Conservation (phyloP, 2,888 invertebrate genomes). For the Dicranocentrus wangi region DNA sequence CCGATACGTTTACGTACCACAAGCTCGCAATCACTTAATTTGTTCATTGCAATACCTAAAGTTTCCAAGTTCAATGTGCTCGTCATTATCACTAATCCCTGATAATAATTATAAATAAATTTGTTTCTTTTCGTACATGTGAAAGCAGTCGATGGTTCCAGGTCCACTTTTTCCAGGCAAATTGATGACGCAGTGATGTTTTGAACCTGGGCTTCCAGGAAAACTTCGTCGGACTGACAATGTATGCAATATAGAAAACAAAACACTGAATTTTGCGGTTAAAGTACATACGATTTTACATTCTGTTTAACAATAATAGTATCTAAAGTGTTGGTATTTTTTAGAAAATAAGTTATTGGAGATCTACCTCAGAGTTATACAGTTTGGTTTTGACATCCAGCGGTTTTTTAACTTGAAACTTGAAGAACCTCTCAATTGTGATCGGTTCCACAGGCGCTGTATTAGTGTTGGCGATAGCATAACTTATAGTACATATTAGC, state of each 20-base stretch:
- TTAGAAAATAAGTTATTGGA: too few relatives aligned
- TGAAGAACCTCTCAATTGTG: too few relatives aligned
- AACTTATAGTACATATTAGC: constrained; percentile 96
- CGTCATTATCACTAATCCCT: too few relatives aligned
- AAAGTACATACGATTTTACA: too few relatives aligned
- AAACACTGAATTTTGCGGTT: not conserved
- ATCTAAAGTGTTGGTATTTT: too few relatives aligned
- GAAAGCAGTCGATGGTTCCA: constrained; percentile 94
- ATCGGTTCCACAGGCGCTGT: constrained; percentile 78
- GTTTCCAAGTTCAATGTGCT: too few relatives aligned
- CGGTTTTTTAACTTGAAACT: too few relatives aligned
- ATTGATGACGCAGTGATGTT: constrained; percentile 95
- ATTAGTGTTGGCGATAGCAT: constrained; percentile 76
- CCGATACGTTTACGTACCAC: constrained; percentile 49
- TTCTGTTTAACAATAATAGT: too few relatives aligned
- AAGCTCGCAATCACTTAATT: constrained; percentile 51
- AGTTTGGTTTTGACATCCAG: too few relatives aligned
- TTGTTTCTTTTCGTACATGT: too few relatives aligned
- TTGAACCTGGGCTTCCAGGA: constrained; percentile 86
- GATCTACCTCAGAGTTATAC: too few relatives aligned
- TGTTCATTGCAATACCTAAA: constrained; percentile 67
- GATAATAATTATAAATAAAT: too few relatives aligned
- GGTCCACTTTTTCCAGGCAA: constrained; percentile 92
- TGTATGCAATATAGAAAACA: constrained; percentile 29
- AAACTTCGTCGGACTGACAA: constrained; percentile 79